phyloP scores from a whole-genome alignment of 2,113 vertebrate species.

The Pangasianodon gigas region DNA sequence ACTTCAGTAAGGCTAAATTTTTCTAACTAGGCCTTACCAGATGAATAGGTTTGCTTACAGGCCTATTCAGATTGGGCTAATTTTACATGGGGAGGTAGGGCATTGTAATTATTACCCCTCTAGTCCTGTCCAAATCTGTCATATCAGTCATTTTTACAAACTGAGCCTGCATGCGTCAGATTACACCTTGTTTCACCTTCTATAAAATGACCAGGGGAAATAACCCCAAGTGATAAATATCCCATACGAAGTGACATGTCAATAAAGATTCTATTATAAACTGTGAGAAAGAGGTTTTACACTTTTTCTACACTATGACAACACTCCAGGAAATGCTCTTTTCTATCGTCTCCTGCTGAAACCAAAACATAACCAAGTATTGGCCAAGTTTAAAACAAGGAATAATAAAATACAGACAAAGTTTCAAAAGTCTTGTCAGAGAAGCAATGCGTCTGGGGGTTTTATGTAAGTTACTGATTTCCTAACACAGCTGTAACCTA shows the following conservation, averaged over 20 bases:
- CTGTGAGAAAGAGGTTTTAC: background rate
- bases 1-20: background rate
- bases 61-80: background rate
- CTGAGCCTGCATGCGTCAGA: background rate
- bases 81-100: background rate
- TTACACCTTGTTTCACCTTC: background rate
- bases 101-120: background rate
- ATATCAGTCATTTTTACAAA: background rate
- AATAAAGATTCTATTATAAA: background rate
- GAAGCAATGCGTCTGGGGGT: background rate
- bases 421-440: background rate
- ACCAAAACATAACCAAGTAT: background rate
- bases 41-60: background rate
- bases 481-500: background rate
- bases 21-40: background rate
- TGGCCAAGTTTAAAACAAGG: background rate
- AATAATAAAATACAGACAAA: background rate
- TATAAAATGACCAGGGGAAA: background rate
- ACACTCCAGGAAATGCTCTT: background rate
- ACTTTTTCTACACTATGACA: background rate
- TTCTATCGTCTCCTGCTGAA: background rate
- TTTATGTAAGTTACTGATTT: background rate
- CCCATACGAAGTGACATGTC: background rate
- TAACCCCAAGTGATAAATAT: background rate
- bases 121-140: background rate